Conservation (phyloP, 1,140 invertebrate species). For the Colletes latitarsis region DNA sequence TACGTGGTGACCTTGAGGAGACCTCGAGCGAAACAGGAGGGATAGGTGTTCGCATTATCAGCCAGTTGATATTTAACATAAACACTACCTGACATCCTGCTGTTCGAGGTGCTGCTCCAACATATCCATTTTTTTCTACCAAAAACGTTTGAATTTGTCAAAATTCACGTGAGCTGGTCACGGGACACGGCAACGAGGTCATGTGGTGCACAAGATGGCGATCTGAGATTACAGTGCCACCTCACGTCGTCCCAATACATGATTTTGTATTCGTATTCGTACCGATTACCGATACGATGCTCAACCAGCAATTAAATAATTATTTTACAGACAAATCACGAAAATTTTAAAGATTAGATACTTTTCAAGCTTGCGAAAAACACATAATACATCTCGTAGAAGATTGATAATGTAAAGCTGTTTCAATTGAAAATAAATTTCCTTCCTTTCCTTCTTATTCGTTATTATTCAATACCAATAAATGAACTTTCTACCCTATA, state of each 20-base stretch:
- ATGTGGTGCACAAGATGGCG: slow-evolving; percentile 81
- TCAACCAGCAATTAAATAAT: neutral
- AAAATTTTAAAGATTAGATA: too few species aligned
- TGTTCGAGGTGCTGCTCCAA: slow-evolving; percentile 79
- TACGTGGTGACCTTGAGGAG: slow-evolving; percentile 77
- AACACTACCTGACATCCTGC: slow-evolving; percentile 77
- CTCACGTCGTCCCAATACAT: neutral
- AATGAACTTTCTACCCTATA: too few species aligned
- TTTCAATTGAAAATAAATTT: too few species aligned
- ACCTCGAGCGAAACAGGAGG: slow-evolving; percentile 65
- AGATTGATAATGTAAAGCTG: too few species aligned
- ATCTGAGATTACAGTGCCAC: slow-evolving; percentile 59
- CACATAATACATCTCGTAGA: too few species aligned
- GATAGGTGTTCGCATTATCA: slow-evolving; percentile 48
- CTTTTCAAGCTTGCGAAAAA: too few species aligned
- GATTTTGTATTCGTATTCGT: neutral
- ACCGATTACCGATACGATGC: slow-evolving; percentile 25
- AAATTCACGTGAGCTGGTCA: slow-evolving; percentile 82
- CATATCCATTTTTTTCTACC: slow-evolving; percentile 78
- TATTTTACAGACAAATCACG: too few species aligned
- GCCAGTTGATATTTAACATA: slow-evolving; percentile 52
- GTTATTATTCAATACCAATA: too few species aligned
- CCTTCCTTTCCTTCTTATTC: too few species aligned
- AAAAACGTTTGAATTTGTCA: slow-evolving; percentile 81
- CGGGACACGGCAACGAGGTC: slow-evolving; percentile 81